Base-by-base conservation (phyloP, 2,888 invertebrate genomes). In the Acronicta leporina region DNA sequence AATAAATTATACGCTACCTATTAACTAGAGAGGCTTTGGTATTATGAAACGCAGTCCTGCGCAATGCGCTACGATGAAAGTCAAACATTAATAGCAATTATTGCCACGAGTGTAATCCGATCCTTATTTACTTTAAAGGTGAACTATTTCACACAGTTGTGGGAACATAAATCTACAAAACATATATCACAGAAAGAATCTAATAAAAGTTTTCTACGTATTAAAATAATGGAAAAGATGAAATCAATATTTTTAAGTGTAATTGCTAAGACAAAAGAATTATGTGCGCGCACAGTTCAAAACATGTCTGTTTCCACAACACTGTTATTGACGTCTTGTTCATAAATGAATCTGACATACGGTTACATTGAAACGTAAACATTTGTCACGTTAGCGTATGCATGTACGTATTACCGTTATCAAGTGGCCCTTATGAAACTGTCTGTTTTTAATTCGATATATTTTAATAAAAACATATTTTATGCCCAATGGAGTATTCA, bases 221-320 rank as follows among this genome's bases (percentile, higher is more conserved):
- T 82, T 80, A 80, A 85, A 86, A 83, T 85, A 87, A 82, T 81
- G 77, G 79, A 81, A 84, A 84, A 92, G 90, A 92, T 91, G 87
- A 89, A 90, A 92, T 92, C 90, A 89, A 91, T 91, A 89, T 91
- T 92, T 92, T 90, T 87, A 87, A 91, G 87, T 91, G 88, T 92
- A 92, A 92, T 92, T 91, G 92, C 89, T 86, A 81, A 88, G 88
- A 92, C 89, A 90, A 90, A 91, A 92, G 91, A 92, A 88, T 88
- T 90, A 90, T 92, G 90, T 87, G 88, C 85, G 79, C 80, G 84
- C 84, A 83, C 77, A 81, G 85, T 85, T 88, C 84, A 78, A 75
- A 80, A 67, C 52, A 65, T 9, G 77, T 55, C 44, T 67, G 87
- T 90, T 82, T 89, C 87, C 93, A 89, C 82, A 84, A 53, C 51